These are phyloP conservation scores for Channallabes apus DNA, from an alignment of 2,797 vertebrate species.

Conservation along the genomic window DNA sequence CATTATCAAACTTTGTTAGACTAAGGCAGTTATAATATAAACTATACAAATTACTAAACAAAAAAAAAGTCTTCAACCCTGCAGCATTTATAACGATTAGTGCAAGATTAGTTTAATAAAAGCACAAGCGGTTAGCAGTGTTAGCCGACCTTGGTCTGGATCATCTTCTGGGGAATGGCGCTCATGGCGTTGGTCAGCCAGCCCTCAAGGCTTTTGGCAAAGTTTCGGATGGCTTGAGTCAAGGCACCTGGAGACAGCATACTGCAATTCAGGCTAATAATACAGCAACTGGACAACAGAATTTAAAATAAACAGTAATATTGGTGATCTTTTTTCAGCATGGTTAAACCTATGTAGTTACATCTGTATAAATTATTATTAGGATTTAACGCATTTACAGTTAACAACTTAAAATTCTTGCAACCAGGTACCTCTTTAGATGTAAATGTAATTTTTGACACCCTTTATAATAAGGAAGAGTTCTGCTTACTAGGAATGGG, in stretches of 20 bases:
- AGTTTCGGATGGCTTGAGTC: slow-evolving; percentile 98
- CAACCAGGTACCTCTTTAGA: too few relatives aligned
- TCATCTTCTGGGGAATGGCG: slow-evolving; percentile 87
- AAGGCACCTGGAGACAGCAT: slow-evolving; percentile 82
- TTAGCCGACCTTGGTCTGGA: slow-evolving; percentile 90
- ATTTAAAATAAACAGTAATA: not conserved
- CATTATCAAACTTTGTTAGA: not conserved
- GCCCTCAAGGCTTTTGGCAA: slow-evolving; percentile 98
- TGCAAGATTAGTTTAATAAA: not conserved
- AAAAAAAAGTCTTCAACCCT: not conserved
- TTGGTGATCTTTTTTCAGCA: not conserved
- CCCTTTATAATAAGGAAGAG: too few relatives aligned
- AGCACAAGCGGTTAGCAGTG: not conserved
- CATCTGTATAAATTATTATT: not conserved
- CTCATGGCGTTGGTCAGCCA: slow-evolving; percentile 96
- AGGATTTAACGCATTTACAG: not conserved
- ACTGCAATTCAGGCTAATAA: not conserved
- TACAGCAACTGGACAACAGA: not conserved
- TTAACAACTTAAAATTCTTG: not conserved
- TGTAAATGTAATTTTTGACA: too few relatives aligned
- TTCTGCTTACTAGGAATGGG: slow-evolving; percentile 91
- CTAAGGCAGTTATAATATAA: not conserved
- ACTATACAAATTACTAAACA: not conserved
- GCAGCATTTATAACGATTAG: not conserved
- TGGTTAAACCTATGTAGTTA: not conserved